A percentile compares a stretch with the other conserved stretches of the same genome.
These are phyloP conservation scores for Peromyscus polionotus DNA, from an alignment of 2,113 vertebrate genomes.

Conservation along the genomic window DNA sequence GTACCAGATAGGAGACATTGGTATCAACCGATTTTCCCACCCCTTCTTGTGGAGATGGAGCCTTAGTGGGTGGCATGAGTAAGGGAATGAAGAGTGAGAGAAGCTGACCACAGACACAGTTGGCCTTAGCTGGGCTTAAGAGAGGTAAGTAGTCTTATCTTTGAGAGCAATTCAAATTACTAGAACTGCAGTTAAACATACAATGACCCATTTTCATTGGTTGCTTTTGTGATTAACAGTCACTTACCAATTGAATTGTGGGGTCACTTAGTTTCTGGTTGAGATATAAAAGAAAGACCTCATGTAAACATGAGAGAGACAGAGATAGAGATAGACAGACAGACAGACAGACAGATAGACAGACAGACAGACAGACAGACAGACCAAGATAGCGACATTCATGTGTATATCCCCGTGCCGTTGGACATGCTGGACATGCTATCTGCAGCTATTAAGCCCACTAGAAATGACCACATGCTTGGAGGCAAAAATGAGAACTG, in stretches of 20 bases:
- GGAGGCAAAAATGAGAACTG: not conserved
- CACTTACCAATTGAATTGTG: not conserved
- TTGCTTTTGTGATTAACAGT: not conserved
- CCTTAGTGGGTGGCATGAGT: not conserved
- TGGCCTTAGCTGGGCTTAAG: not conserved
- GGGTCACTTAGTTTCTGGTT: not conserved
- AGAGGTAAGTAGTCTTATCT: not conserved
- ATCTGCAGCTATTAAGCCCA: not conserved
- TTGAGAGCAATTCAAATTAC: not conserved
- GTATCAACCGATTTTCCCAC: not conserved
- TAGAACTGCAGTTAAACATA: not conserved
- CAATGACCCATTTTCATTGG: not conserved
- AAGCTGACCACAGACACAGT: not conserved
- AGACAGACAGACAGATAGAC: not conserved
- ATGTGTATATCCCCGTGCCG: accelerated
- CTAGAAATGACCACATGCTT: not conserved
- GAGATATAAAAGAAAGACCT: not conserved
- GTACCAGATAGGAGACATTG: too few species aligned
- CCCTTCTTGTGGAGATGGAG: not conserved
- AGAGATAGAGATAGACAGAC: not conserved
- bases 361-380: not conserved
- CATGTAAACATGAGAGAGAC: not conserved
- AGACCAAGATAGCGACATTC: too few species aligned
- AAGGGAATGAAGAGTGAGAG: not conserved
- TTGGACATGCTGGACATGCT: accelerated